Evolutionary conservation across 2,888 invertebrate species (phyloP).

Genomic region (Glyphotaelius pellucidus): DNA sequence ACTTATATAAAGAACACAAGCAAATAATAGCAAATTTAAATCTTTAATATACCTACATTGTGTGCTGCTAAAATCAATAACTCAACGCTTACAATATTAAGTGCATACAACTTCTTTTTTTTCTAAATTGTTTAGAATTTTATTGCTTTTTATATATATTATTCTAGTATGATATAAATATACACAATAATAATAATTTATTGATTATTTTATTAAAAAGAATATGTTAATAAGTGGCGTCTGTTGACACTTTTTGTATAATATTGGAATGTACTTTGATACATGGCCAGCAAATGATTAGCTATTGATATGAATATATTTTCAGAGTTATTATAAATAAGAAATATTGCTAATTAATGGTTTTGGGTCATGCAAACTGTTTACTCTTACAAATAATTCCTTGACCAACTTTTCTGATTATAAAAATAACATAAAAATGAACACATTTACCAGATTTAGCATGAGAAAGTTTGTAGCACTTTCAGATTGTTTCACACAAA

Average conservation of each 20-base stretch:
- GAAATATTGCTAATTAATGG: background rate
- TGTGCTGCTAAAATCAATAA: too few species aligned
- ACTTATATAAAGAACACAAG: background rate
- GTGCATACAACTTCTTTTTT: too few species aligned
- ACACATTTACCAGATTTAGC: background rate
- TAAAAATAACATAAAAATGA: background rate
- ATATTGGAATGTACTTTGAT: background rate
- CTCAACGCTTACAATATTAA: too few species aligned
- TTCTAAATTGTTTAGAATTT: too few species aligned
- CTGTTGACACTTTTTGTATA: background rate
- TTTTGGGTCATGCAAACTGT: background rate
- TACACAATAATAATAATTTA: background rate
- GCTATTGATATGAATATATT: background rate
- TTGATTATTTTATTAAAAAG: background rate
- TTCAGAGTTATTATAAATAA: background rate
- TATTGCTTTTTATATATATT: too few species aligned
- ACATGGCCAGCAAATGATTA: background rate
- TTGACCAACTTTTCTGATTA: conserved; percentile 2
- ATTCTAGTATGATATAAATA: too few species aligned
- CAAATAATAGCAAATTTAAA: background rate
- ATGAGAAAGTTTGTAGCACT: background rate
- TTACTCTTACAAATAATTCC: background rate
- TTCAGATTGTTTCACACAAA: too few species aligned
- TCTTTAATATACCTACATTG: too few species aligned
- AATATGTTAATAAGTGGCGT: background rate